Evolutionary conservation across 2,888 invertebrate genomes (phyloP).

Genomic region (Agrypnus murinus): DNA sequence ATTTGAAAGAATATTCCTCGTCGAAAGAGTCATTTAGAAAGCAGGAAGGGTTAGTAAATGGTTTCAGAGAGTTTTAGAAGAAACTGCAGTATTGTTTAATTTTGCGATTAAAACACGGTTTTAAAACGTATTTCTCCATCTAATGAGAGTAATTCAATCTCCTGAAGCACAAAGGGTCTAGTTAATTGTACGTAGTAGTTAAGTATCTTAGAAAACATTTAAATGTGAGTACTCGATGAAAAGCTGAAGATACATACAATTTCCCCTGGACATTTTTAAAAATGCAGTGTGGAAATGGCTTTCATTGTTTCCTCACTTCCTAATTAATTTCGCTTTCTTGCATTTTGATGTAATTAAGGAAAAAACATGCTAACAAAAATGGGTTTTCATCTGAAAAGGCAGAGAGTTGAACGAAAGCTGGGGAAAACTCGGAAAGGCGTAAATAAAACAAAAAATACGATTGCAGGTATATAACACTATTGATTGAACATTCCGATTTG

Average conservation of each 20-base stretch:
- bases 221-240: background rate
- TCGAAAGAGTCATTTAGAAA: conserved; percentile 40
- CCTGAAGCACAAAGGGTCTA: conserved; percentile 36
- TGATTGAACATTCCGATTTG: conserved; percentile 24
- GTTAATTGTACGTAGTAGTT: conserved; percentile 31
- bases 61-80: conserved; percentile 29
- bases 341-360: too few relatives aligned
- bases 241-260: background rate
- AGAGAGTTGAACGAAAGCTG: too few relatives aligned
- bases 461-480: conserved; percentile 11
- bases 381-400: too few relatives aligned
- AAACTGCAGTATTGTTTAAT: conserved; percentile 41
- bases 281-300: background rate
- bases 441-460: conserved; percentile 11
- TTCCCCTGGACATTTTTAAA: background rate
- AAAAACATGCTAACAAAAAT: too few relatives aligned
- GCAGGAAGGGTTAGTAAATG: conserved; percentile 41
- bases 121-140: conserved; percentile 40
- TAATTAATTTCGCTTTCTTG: conserved; percentile 1
- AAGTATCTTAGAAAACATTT: conserved; percentile 36
- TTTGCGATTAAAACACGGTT: conserved; percentile 39
- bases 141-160: conserved; percentile 37
- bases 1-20: conserved; percentile 42
- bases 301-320: background rate
- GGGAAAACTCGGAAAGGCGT: background rate